Conservation (phyloP, 1,140 invertebrate genomes). For the Anastrepha ludens region DNA sequence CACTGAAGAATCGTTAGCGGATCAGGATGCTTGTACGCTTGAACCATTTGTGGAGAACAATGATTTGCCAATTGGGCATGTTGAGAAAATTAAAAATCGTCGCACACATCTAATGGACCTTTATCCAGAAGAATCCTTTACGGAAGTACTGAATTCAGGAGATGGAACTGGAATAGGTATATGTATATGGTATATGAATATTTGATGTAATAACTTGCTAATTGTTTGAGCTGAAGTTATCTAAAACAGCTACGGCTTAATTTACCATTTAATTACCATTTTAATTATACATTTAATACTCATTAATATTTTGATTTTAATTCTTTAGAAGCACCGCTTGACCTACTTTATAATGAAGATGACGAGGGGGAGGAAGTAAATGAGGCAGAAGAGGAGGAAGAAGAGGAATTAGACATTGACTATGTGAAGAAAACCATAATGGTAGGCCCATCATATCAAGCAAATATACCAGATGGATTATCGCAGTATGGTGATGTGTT, state of each 20-base stretch:
- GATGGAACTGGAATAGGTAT: slow-evolving; percentile 26
- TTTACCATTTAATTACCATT: not conserved
- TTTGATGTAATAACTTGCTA: too few relatives aligned
- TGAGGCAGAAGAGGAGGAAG: slow-evolving; percentile 80
- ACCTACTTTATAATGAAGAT: slow-evolving; percentile 81
- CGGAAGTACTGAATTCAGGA: slow-evolving; percentile 63
- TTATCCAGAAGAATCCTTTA: slow-evolving; percentile 68
- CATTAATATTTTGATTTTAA: not conserved
- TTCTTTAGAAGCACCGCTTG: slow-evolving; percentile 76
- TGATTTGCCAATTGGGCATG: slow-evolving; percentile 9
- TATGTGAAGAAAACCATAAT: slow-evolving; percentile 87
- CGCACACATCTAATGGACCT: slow-evolving; percentile 67
- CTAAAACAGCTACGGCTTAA: slow-evolving; percentile 54
- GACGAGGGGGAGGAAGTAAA: slow-evolving; percentile 75
- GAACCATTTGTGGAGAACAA: not conserved
- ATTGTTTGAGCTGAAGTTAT: not conserved
- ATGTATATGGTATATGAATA: not conserved
- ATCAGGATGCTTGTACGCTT: not conserved
- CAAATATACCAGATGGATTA: slow-evolving; percentile 92
- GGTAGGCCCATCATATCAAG: slow-evolving; percentile 96
- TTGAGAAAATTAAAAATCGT: slow-evolving; percentile 69
- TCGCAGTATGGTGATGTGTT: slow-evolving; percentile 93
- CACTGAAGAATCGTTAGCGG: not conserved
- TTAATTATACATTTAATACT: not conserved
- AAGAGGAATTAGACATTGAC: slow-evolving; percentile 85